Conservation (phyloP, 1,140 invertebrate genomes). For the Scaptomyza graminum region DNA sequence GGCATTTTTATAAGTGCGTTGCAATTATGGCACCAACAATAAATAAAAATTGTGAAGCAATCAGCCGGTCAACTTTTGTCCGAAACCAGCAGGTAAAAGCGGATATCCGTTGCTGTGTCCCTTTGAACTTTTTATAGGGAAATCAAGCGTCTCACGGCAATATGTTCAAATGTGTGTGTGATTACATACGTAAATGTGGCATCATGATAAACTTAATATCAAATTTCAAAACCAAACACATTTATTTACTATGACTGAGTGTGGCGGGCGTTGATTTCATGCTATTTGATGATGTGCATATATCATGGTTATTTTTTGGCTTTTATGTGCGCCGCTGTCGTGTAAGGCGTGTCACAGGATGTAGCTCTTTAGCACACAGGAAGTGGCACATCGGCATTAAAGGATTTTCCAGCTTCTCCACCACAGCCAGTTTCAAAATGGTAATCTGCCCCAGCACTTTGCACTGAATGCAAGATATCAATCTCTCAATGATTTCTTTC, state of each 20-base stretch:
- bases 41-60: conserved; percentile 6
- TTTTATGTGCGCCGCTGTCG: conserved; percentile 43
- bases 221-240: conserved; percentile 51
- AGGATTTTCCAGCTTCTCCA: conserved; percentile 13
- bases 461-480: conserved; percentile 8
- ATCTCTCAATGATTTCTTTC: conserved; percentile 1
- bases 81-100: conserved; percentile 28
- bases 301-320: conserved; percentile 50
- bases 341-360: conserved; percentile 53
- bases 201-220: conserved; percentile 54
- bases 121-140: conserved; percentile 18
- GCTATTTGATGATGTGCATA: conserved; percentile 53
- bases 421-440: conserved; percentile 6
- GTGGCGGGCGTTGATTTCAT: conserved; percentile 31
- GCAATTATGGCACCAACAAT: conserved; percentile 45
- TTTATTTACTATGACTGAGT: conserved; percentile 29
- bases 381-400: conserved; percentile 51
- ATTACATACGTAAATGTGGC: conserved; percentile 10
- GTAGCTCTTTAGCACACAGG: conserved; percentile 64
- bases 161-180: neutral
- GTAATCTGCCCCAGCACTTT: conserved; percentile 11
- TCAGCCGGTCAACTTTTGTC: neutral
- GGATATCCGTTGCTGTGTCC: conserved; percentile 53
- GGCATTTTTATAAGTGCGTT: conserved; percentile 54
- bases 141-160: conserved; percentile 17